Evolutionary conservation across 30 jellyfish, hydroid and myxozoan species (phyloP).

Genomic region (Sanderia malayensis): DNA sequence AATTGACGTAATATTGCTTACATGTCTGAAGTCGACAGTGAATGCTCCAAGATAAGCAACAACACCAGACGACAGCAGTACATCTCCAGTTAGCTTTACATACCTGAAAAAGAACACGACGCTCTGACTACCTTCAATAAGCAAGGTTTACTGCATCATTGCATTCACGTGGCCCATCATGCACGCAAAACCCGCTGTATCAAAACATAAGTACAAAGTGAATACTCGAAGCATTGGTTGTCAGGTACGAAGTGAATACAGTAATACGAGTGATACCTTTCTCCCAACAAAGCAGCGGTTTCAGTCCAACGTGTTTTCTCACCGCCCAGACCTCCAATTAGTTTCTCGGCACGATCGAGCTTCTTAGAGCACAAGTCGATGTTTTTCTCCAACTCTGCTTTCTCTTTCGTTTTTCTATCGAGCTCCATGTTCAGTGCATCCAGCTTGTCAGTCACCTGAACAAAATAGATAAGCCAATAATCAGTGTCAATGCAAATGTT

Average conservation of each 20-base stretch:
- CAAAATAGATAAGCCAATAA: too few relatives aligned
- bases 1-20: constrained; percentile 10
- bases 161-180: too few relatives aligned
- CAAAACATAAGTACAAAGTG: too few relatives aligned
- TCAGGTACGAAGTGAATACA: too few relatives aligned
- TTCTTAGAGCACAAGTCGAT: constrained; percentile 86
- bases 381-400: constrained; percentile 87
- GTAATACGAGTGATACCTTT: constrained; percentile 36
- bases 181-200: too few relatives aligned
- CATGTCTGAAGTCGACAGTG: constrained; percentile 94
- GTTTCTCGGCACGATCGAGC: constrained; percentile 92
- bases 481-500: too few relatives aligned
- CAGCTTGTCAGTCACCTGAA: constrained; percentile 93
- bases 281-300: constrained; percentile 88
- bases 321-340: constrained; percentile 98
- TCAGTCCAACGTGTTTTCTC: constrained; percentile 97
- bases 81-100: constrained; percentile 88
- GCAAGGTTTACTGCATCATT: too few relatives aligned
- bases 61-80: constrained; percentile 90
- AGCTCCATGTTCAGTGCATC: constrained; percentile 86
- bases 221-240: too few relatives aligned
- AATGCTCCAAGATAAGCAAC: constrained; percentile 98
- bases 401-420: constrained; percentile 77
- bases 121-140: too few relatives aligned
- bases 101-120: constrained; percentile 62